Evolutionary conservation across 2,113 vertebrate genomes (phyloP).

Genomic region (Engystomops pustulosus): DNA sequence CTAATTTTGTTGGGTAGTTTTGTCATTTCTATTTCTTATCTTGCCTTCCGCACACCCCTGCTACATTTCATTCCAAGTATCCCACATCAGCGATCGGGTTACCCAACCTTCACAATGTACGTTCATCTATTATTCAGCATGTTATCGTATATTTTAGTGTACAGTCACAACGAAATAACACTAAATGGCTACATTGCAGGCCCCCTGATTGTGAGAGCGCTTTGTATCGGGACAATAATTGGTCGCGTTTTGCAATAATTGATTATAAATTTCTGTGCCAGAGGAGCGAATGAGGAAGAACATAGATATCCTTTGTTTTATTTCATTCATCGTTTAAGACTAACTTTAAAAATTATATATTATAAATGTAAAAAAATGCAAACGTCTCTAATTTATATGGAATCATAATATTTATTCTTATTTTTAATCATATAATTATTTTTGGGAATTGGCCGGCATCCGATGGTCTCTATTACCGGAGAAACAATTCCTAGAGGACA

Average conservation of each 20-base stretch:
- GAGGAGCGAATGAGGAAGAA: too few relatives aligned
- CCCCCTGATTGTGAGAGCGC: not conserved
- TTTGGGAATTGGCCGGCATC: too few relatives aligned
- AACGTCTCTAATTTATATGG: too few relatives aligned
- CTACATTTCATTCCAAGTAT: conserved; percentile 56
- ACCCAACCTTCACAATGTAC: conserved; percentile 65
- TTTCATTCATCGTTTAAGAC: not conserved
- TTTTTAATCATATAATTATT: too few relatives aligned
- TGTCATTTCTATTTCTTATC: conserved; percentile 57
- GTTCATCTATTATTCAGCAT: conserved; percentile 70
- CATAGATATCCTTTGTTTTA: not conserved
- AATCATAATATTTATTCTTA: too few relatives aligned
- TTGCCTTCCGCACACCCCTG: conserved; percentile 60
- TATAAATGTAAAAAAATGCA: too few relatives aligned
- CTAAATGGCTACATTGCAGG: conserved; percentile 32
- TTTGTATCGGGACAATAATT: conserved; percentile 30
- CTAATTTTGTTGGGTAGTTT: conserved; percentile 64
- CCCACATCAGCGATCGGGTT: conserved; percentile 65
- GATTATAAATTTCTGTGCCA: not conserved
- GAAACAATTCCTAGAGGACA: too few relatives aligned
- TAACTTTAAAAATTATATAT: too few relatives aligned
- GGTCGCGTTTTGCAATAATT: not conserved
- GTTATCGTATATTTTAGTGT: conserved; percentile 55
- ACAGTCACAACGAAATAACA: conserved; percentile 54
- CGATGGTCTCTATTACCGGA: too few relatives aligned